These are phyloP conservation scores for Leucosticte australis DNA, from an alignment of 2,113 vertebrate genomes.

Conservation along the genomic window DNA sequence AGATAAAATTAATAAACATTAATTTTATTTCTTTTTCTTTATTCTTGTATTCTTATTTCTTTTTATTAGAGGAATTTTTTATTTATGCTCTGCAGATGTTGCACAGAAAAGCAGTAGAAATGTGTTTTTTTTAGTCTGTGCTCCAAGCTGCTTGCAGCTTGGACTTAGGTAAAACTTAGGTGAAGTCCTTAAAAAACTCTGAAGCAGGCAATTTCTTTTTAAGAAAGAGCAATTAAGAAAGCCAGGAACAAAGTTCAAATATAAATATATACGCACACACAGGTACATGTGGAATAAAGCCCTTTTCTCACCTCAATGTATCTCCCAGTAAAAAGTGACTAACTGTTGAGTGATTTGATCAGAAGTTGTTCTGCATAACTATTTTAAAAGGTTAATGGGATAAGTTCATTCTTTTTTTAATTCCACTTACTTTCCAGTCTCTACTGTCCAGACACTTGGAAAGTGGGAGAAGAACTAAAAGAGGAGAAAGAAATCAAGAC, in stretches of 20 bases:
- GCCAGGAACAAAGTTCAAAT: background rate
- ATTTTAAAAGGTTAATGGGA: background rate
- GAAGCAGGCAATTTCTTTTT: background rate
- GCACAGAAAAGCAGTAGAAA: background rate
- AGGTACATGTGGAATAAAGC: background rate
- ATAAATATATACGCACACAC: too few species aligned
- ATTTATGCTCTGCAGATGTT: background rate
- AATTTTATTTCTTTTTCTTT: background rate
- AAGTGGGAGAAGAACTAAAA: background rate
- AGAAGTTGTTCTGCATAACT: background rate
- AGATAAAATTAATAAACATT: background rate
- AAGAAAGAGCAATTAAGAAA: background rate
- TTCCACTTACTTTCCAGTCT: background rate
- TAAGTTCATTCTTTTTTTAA: background rate
- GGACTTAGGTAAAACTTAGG: background rate
- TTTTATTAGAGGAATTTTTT: background rate
- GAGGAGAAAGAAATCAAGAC: background rate
- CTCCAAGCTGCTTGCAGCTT: background rate
- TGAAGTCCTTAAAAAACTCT: background rate
- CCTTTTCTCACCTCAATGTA: background rate
- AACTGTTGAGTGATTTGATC: background rate
- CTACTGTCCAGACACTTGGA: background rate
- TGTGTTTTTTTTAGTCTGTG: background rate
- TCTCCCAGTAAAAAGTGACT: background rate
- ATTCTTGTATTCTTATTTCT: background rate